Evolutionary conservation across 2,888 invertebrate genomes (phyloP).

Genomic region (Lathronympha strigana): DNA sequence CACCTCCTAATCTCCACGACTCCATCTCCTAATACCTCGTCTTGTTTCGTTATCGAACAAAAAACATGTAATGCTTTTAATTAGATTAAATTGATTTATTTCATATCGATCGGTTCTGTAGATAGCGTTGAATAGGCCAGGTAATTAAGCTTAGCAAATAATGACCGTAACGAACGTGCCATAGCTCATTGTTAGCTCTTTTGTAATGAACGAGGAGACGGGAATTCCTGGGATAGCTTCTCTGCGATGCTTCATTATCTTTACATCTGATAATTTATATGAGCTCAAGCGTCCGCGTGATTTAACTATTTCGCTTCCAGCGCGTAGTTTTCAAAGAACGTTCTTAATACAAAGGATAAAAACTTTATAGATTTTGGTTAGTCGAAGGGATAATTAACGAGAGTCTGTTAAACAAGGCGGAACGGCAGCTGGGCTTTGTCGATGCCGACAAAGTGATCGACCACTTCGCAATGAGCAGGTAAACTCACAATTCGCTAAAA

Average conservation of each 20-base stretch:
- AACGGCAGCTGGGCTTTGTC: conserved; percentile 63
- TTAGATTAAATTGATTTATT: conserved; percentile 84
- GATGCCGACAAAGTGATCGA: conserved; percentile 62
- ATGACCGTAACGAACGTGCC: conserved; percentile 62
- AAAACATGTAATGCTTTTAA: conserved; percentile 84
- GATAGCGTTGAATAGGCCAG: conserved; percentile 69
- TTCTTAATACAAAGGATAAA: conserved; percentile 39
- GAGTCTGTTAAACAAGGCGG: conserved; percentile 75
- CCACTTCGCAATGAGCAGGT: conserved; percentile 36
- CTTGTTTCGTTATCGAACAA: conserved; percentile 80
- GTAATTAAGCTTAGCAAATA: conserved; percentile 81
- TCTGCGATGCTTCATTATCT: conserved; percentile 44
- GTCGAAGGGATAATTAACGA: conserved; percentile 70
- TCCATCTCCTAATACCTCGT: conserved; percentile 79
- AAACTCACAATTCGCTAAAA: conserved; percentile 28
- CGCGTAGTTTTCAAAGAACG: conserved; percentile 29
- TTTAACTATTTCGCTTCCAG: conserved; percentile 37
- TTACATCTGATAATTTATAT: conserved; percentile 44
- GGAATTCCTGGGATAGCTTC: conserved; percentile 38
- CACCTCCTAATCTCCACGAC: conserved; percentile 76
- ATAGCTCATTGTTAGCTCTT: conserved; percentile 53
- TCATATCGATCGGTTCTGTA: conserved; percentile 68
- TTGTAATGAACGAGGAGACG: conserved; percentile 41
- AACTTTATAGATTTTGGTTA: conserved; percentile 52
- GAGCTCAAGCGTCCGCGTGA: conserved; percentile 41